Percentiles rank a stretch among this genome's conserved stretches.
Evolutionary conservation across 2,797 vertebrate genomes (phyloP).

Genomic region (Helostoma temminkii): DNA sequence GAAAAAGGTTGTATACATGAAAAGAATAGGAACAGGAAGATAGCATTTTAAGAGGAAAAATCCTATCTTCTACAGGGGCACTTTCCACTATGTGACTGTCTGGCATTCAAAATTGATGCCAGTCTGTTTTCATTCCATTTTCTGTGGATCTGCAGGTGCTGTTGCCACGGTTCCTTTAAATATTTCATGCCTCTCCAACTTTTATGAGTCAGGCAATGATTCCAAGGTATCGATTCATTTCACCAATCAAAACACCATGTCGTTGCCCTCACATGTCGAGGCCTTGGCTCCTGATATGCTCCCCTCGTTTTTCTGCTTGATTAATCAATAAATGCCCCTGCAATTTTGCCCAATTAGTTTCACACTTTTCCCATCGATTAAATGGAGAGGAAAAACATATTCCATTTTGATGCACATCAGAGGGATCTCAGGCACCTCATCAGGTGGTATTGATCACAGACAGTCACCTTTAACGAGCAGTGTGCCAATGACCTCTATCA

Average conservation of each 20-base stretch:
- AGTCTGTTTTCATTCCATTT: slow-evolving; percentile 71
- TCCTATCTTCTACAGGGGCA: slow-evolving; percentile 65
- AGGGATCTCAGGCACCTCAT: slow-evolving; percentile 84
- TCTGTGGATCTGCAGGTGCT: slow-evolving; percentile 65
- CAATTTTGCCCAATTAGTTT: slow-evolving; percentile 88
- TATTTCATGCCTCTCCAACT: slow-evolving; percentile 75
- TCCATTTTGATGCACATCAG: slow-evolving; percentile 86
- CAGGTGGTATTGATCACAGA: slow-evolving; percentile 85
- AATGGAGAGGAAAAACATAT: slow-evolving; percentile 81
- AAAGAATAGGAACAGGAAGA: slow-evolving; percentile 63
- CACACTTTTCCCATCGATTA: slow-evolving; percentile 84
- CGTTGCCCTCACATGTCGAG: slow-evolving; percentile 68
- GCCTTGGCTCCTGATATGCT: slow-evolving; percentile 67
- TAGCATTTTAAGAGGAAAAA: slow-evolving; percentile 44
- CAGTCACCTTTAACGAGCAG: slow-evolving; percentile 70
- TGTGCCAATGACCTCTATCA: slow-evolving; percentile 82
- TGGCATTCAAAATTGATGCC: slow-evolving; percentile 78
- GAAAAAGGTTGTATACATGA: slow-evolving; percentile 67
- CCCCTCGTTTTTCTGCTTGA: slow-evolving; percentile 84
- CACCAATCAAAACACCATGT: slow-evolving; percentile 81
- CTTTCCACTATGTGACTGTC: slow-evolving; percentile 52
- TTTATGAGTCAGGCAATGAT: slow-evolving; percentile 67
- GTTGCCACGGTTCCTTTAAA: slow-evolving; percentile 71
- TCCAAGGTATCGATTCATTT: slow-evolving; percentile 75
- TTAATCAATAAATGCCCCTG: slow-evolving; percentile 87